Conservation (phyloP, 2,888 invertebrate genomes). For the Lasioglossum calceatum region DNA sequence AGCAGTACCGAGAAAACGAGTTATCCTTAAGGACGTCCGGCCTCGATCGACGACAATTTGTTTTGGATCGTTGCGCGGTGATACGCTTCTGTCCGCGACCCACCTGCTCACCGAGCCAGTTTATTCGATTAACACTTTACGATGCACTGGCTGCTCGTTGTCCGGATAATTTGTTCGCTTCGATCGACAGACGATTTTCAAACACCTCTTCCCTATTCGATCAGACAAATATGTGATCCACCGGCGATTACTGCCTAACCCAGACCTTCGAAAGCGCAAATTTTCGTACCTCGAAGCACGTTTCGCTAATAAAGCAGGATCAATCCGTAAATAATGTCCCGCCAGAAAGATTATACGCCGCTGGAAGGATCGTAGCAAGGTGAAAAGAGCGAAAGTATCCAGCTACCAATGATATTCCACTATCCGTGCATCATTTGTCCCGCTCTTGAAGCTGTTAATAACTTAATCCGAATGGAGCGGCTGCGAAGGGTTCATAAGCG, state of each 20-base stretch:
- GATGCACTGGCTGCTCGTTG: not conserved
- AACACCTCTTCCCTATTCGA: not conserved
- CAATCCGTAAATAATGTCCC: conserved; percentile 27
- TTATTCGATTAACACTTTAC: not conserved
- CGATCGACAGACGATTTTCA: not conserved
- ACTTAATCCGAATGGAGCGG: conserved; percentile 38
- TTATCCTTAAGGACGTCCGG: conserved; percentile 48
- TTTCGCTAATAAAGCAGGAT: not conserved
- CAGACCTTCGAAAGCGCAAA: not conserved
- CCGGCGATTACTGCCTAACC: too few species aligned
- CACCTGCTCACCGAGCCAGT: not conserved
- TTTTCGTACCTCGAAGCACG: not conserved
- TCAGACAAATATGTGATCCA: too few species aligned
- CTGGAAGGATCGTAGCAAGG: not conserved
- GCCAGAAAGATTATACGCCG: not conserved
- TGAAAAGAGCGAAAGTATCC: not conserved
- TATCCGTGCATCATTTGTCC: not conserved
- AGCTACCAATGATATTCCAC: not conserved
- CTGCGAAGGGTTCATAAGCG: not conserved
- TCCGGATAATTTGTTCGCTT: not conserved
- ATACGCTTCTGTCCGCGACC: conserved; percentile 22
- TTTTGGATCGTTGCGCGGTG: conserved; percentile 64
- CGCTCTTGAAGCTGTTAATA: conserved; percentile 22
- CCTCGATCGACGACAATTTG: conserved; percentile 56
- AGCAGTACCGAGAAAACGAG: conserved; percentile 52